A percentile compares a stretch with the other conserved stretches of the same genome.
Conservation (phyloP, 2,113 vertebrate genomes). For the Ploceus nigricollis region DNA sequence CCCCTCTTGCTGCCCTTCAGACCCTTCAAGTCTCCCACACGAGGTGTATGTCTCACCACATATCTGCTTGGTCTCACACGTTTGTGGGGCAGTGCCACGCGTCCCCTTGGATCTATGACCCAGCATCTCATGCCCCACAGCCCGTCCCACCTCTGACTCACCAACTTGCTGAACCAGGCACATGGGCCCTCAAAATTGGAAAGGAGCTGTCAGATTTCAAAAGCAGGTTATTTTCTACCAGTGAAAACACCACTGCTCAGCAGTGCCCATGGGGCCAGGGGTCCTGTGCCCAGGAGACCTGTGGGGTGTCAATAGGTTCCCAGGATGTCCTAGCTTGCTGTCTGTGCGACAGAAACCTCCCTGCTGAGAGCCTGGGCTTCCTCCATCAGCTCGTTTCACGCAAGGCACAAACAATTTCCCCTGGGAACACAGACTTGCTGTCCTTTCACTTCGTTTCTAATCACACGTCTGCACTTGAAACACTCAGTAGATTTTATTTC, state of each 20-base stretch:
- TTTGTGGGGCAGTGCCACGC: neutral
- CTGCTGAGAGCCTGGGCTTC: neutral
- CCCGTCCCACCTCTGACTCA: too few relatives aligned
- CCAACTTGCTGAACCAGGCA: neutral
- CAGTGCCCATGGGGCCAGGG: accelerated
- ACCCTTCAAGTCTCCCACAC: neutral
- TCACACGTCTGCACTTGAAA: neutral
- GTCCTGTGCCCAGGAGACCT: neutral
- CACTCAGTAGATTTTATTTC: neutral
- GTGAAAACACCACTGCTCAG: neutral
- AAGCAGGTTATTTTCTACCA: neutral
- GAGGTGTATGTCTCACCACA: neutral
- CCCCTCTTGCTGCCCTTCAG: neutral
- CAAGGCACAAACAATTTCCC: neutral
- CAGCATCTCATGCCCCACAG: neutral
- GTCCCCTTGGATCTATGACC: accelerated
- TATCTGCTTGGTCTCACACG: accelerated
- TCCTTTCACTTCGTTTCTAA: neutral
- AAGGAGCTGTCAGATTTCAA: neutral
- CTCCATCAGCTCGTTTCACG: neutral
- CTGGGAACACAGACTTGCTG: accelerated
- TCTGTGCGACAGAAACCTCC: neutral
- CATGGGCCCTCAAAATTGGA: accelerated
- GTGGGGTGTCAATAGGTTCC: neutral
- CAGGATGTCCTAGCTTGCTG: accelerated